phyloP scores from a whole-genome alignment of 2,113 vertebrate genomes.

The Lophius piscatorius region DNA sequence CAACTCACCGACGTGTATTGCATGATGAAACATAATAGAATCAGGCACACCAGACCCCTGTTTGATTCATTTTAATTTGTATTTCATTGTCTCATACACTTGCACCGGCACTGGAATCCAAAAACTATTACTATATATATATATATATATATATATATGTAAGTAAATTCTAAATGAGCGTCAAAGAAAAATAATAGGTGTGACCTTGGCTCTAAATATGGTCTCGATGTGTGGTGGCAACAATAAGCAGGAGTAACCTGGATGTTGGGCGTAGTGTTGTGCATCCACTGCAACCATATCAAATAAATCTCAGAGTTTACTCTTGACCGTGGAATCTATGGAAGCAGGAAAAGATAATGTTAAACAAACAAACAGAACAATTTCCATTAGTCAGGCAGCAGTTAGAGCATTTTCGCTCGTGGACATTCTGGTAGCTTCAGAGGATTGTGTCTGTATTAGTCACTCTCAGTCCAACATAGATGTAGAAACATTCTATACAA shows the following conservation, averaged over 20 bases:
- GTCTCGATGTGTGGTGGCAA: constrained; percentile 35
- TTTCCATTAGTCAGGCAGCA: constrained; percentile 38
- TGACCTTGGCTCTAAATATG: constrained; percentile 39
- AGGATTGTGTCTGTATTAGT: constrained; percentile 61
- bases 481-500: constrained; percentile 44
- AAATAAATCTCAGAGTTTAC: constrained; percentile 68
- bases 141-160: too few relatives aligned
- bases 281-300: constrained; percentile 58
- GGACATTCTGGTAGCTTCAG: constrained; percentile 36
- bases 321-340: constrained; percentile 59
- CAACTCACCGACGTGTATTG: constrained; percentile 45
- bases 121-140: too few relatives aligned
- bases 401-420: constrained; percentile 46
- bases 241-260: constrained; percentile 26
- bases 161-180: too few relatives aligned
- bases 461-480: constrained; percentile 36
- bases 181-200: too few relatives aligned
- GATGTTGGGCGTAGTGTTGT: constrained; percentile 16
- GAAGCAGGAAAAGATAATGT: constrained; percentile 35
- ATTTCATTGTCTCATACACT: constrained; percentile 37
- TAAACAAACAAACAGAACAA: constrained; percentile 25
- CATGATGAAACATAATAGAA: constrained; percentile 61
- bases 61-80: constrained; percentile 68
- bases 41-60: constrained; percentile 48
- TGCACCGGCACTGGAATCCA: constrained; percentile 23